These are phyloP conservation scores for Lepeophtheirus salmonis DNA, from an alignment of 1,140 invertebrate species.

Conservation along the genomic window DNA sequence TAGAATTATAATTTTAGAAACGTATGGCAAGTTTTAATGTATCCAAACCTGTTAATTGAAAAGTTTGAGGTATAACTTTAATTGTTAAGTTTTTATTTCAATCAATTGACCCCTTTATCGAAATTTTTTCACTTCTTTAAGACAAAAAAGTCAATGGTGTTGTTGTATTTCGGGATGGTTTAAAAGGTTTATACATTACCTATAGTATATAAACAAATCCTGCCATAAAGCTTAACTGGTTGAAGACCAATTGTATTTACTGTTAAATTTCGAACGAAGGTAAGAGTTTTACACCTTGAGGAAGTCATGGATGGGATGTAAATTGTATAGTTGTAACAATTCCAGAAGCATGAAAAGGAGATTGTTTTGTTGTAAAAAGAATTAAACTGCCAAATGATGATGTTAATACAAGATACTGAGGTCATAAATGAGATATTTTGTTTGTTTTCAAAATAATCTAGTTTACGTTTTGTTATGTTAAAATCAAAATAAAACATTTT, in stretches of 20 bases:
- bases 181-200: not conserved
- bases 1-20: conserved; percentile 6
- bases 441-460: not conserved
- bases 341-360: not conserved
- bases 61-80: conserved; percentile 1
- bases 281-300: conserved; percentile 7
- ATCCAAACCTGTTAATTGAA: not conserved
- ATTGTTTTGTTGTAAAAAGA: not conserved
- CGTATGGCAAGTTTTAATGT: conserved; percentile 4
- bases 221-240: not conserved
- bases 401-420: no score
- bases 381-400: not conserved
- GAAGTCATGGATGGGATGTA: not conserved
- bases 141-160: not conserved
- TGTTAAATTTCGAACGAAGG: conserved; percentile 6
- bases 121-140: conserved; percentile 3
- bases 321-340: conserved; percentile 1
- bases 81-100: not conserved
- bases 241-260: not conserved
- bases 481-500: conserved; percentile 2
- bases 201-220: not conserved
- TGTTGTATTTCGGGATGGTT: not conserved
- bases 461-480: not conserved
- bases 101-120: not conserved
- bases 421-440: no score